Evolutionary conservation across 2,113 vertebrate species (phyloP), one percentile per base, ranked within the genome.

Genomic region (Chaenocephalus aceratus): DNA sequence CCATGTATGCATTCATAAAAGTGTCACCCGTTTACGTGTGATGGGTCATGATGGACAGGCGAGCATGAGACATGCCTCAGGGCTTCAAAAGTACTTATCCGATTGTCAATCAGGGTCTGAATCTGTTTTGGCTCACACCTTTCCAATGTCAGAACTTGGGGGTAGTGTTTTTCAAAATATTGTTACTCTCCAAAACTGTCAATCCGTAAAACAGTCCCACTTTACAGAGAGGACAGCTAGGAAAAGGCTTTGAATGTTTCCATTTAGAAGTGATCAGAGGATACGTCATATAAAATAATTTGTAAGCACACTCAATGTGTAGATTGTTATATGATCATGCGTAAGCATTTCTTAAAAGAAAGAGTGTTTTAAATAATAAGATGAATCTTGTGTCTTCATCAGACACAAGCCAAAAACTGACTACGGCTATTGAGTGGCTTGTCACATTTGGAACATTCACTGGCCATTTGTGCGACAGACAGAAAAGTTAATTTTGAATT

Each of bases 1-100:
- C 5, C 62, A 45, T 77, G 10, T 16, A 56, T 57, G 46, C 69
- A 68, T 79, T 83, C 72, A 77, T 77, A 64, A 79, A 41, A 79
- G 30, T 62, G 46, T 30, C 60, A 10, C 64, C 7, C 80, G 77
- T 81, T 86, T 67, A 78, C 60, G 51, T 10, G 18, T 36, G 63
- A 59, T 2, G 13, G n/a, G 12, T 49, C 2, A 13, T 44, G 48
- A 52, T 41, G 16, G 30, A 67, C 6, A 15, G 49, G 14, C 51
- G 45, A 57, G 52, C 23, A 41, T 23, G 60, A n/a, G n/a, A 46
- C 65, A 44, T 10, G n/a, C 14, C 23, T 49, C 69, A 61, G 58
- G 2, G 30, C 18, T n/a, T 56, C 46, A 44, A 41, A 57, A 57
- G 60, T 54, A 26, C n/a, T 45, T 62, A 34, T 71, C 6, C 0